These are phyloP conservation scores for Priocnemis perturbator DNA, from an alignment of 2,888 invertebrate genomes.

Conservation along the genomic window DNA sequence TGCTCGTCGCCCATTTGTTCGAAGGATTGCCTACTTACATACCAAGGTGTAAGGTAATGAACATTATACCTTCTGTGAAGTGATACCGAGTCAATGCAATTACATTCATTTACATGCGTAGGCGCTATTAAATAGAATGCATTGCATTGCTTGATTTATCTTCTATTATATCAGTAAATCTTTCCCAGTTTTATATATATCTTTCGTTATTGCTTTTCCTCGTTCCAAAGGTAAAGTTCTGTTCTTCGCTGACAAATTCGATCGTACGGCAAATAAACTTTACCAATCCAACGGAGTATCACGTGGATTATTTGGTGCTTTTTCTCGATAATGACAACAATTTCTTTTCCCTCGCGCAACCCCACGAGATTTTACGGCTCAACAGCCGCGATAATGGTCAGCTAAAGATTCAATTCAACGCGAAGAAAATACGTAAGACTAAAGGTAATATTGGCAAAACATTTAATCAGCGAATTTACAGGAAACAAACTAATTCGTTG, in stretches of 20 bases:
- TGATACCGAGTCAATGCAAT: no score
- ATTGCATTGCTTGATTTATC: not conserved
- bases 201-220: no score
- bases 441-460: conserved; percentile 44
- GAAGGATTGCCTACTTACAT: conserved; percentile 77
- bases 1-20: conserved; percentile 78
- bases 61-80: no score
- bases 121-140: no score
- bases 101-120: no score
- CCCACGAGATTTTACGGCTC: conserved; percentile 42
- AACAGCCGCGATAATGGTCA: conserved; percentile 37
- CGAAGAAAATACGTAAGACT: conserved; percentile 57
- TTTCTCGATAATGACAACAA: conserved; percentile 57
- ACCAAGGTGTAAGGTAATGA: conserved; percentile 53
- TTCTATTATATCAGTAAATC: not conserved
- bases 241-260: conserved; percentile 52
- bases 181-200: conserved; percentile 1
- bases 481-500: no score
- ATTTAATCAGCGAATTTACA: no score
- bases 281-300: conserved; percentile 44
- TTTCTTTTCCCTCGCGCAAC: conserved; percentile 49
- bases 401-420: conserved; percentile 58
- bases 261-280: conserved; percentile 45
- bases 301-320: conserved; percentile 54
- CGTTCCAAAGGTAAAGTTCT: conserved; percentile 48